Percentiles rank a stretch among this genome's conserved stretches.
phyloP scores from a whole-genome alignment of 2,797 vertebrate genomes.

The Gastrophryne carolinensis region DNA sequence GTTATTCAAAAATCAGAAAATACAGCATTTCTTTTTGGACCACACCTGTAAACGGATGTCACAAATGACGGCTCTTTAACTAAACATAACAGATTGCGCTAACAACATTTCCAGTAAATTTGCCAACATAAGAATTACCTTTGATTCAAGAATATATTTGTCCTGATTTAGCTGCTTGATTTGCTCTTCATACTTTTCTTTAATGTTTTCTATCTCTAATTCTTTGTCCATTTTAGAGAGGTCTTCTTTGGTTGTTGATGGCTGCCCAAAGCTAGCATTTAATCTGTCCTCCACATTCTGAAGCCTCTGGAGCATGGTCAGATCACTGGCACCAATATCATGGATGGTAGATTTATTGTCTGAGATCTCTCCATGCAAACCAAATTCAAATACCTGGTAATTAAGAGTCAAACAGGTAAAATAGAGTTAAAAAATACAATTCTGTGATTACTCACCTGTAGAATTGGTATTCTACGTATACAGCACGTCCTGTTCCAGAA shows the following conservation, averaged over 20 bases:
- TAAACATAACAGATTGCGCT: too few species aligned
- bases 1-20: too few species aligned
- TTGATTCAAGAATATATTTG: slow-evolving; percentile 84
- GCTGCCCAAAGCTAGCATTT: slow-evolving; percentile 58
- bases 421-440: too few species aligned
- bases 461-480: too few species aligned
- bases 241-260: slow-evolving; percentile 68
- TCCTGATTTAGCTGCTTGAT: slow-evolving; percentile 77
- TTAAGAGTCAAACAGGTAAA: too few species aligned
- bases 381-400: too few species aligned
- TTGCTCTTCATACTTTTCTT: slow-evolving; percentile 70
- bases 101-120: too few species aligned
- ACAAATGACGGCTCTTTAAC: too few species aligned
- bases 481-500: too few species aligned
- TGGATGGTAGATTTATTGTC: slow-evolving; percentile 57
- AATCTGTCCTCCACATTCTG: slow-evolving; percentile 68
- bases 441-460: too few species aligned
- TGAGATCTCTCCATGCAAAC: background rate
- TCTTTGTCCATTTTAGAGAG: slow-evolving; percentile 74
- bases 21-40: too few species aligned
- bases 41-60: too few species aligned
- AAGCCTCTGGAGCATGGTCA: slow-evolving; percentile 63
- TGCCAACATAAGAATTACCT: slow-evolving; percentile 72
- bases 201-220: slow-evolving; percentile 64
- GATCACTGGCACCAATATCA: slow-evolving; percentile 58